Evolutionary conservation across 2,113 vertebrate species (phyloP).

Genomic region (Vulpes lagopus): DNA sequence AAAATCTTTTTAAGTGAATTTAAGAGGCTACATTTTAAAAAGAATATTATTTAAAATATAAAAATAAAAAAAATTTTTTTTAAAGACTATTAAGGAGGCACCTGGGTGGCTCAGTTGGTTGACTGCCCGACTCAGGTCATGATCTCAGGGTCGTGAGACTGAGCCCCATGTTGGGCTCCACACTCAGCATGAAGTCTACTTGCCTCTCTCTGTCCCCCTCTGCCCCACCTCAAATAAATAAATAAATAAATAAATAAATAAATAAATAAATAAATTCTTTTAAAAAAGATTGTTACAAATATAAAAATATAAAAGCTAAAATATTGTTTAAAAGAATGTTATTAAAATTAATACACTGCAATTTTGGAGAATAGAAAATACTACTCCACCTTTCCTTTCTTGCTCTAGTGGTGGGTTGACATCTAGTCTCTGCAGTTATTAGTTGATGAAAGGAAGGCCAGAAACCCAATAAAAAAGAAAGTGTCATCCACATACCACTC

Average conservation of each 20-base stretch:
- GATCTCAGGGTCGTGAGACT: neutral
- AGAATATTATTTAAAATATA: slow-evolving; percentile 11
- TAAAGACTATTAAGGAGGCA: neutral
- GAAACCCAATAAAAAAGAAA: neutral
- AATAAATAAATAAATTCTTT: neutral
- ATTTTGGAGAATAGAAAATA: no score
- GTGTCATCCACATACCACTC: neutral
- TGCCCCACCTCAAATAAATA: neutral
- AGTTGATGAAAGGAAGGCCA: neutral
- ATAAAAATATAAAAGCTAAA: slow-evolving; percentile 9
- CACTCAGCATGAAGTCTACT: neutral
- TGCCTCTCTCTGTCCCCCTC: neutral
- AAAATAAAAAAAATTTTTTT: neutral
- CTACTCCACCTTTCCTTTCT: neutral
- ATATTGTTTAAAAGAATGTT: neutral
- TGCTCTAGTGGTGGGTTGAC: neutral
- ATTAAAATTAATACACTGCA: neutral
- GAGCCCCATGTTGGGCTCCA: neutral
- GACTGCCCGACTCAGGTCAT: neutral
- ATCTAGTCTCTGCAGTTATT: neutral
- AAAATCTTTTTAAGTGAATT: neutral
- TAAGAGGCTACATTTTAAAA: neutral
- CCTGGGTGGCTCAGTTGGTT: neutral
- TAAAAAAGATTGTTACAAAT: neutral
- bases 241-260: neutral